A percentile compares a stretch with the other conserved stretches of the same genome.
Evolutionary conservation across 2,113 vertebrate species (phyloP).

Genomic region (Nanorana parkeri): DNA sequence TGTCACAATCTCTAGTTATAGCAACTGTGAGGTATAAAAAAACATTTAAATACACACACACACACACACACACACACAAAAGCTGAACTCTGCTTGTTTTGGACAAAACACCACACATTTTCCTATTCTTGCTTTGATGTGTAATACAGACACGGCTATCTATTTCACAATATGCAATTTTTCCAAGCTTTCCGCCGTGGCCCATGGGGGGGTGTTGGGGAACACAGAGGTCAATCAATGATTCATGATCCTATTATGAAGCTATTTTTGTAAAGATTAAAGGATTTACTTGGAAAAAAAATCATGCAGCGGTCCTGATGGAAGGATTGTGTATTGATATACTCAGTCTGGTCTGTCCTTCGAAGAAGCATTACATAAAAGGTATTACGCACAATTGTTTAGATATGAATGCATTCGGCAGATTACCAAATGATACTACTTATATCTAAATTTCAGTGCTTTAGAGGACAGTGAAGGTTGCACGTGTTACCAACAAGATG

Average conservation of each 20-base stretch:
- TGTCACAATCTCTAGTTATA: too few relatives aligned
- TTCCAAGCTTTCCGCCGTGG: background rate
- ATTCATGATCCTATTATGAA: slow-evolving; percentile 51
- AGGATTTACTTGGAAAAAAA: slow-evolving; percentile 32
- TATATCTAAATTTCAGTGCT: background rate
- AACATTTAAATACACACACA: too few relatives aligned
- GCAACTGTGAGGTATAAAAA: too few relatives aligned
- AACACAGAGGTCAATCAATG: slow-evolving; percentile 53
- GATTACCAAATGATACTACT: background rate
- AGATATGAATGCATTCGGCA: slow-evolving; percentile 1
- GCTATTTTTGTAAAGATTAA: slow-evolving; percentile 38
- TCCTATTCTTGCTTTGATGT: too few relatives aligned
- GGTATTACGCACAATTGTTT: background rate
- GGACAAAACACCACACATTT: too few relatives aligned
- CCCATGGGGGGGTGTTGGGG: slow-evolving; percentile 9
- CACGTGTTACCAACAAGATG: too few relatives aligned
- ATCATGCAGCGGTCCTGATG: slow-evolving; percentile 14
- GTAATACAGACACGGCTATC: too few relatives aligned
- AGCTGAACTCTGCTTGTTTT: too few relatives aligned
- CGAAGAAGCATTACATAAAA: slow-evolving; percentile 14
- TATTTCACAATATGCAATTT: too few relatives aligned
- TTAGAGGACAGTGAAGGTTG: background rate
- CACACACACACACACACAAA: too few relatives aligned
- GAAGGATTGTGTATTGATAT: background rate
- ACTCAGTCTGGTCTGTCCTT: background rate